Conservation (phyloP, 2,888 invertebrate species). For the Drosophila neotestacea region DNA sequence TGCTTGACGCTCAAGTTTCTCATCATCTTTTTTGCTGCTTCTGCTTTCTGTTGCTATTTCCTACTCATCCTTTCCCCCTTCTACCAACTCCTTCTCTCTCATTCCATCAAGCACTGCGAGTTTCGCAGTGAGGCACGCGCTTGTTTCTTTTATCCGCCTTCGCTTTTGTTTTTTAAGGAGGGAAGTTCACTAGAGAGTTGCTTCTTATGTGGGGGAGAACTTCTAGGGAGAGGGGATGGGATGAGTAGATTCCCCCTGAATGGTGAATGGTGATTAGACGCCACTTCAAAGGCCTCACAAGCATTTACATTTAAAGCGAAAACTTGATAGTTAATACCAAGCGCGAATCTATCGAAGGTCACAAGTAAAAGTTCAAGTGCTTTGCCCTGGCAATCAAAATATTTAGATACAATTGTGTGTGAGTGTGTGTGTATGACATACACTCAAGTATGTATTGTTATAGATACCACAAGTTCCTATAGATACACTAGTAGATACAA, state of each 20-base stretch:
- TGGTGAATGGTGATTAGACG: constrained; percentile 57
- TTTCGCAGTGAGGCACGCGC: constrained; percentile 67
- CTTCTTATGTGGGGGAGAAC: neutral
- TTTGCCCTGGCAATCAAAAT: constrained; percentile 26
- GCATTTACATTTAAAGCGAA: constrained; percentile 54
- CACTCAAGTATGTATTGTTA: neutral
- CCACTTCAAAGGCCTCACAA: constrained; percentile 61
- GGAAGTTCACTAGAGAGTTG: constrained; percentile 5
- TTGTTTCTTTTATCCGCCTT: constrained; percentile 63
- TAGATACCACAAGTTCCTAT: neutral
- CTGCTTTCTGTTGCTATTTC: constrained; percentile 39
- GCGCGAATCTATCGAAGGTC: constrained; percentile 52
- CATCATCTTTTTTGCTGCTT: constrained; percentile 64
- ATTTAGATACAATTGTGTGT: neutral
- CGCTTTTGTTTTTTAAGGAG: constrained; percentile 59
- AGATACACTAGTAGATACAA: neutral
- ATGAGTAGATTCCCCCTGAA: constrained; percentile 15
- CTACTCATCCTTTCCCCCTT: neutral
- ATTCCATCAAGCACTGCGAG: constrained; percentile 2
- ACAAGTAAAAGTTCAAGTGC: constrained; percentile 48
- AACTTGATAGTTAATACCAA: constrained; percentile 50
- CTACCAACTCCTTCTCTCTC: neutral
- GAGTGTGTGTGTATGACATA: neutral
- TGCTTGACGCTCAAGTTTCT: constrained; percentile 79
- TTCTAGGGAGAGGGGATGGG: neutral